These are phyloP conservation scores for Lepisosteus osseus DNA, from an alignment of 2,113 vertebrate genomes.

Conservation along the genomic window DNA sequence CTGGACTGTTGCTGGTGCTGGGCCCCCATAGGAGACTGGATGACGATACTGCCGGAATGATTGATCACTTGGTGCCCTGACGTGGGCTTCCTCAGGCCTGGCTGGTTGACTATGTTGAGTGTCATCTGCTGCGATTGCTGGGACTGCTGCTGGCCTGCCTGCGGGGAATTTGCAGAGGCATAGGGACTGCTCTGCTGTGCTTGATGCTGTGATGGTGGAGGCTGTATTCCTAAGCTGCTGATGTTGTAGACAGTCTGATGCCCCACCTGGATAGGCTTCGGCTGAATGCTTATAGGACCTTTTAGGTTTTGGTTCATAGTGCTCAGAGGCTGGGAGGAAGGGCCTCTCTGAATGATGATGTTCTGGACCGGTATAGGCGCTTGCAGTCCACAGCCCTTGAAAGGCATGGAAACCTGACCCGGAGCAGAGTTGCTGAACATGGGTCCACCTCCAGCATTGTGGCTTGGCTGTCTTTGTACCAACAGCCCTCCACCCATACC, in stretches of 20 bases:
- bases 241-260: slow-evolving; percentile 85
- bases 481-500: slow-evolving; percentile 70
- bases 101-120: slow-evolving; percentile 37
- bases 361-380: slow-evolving; percentile 89
- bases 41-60: slow-evolving; percentile 45
- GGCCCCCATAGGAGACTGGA: slow-evolving; percentile 73
- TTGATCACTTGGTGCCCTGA: slow-evolving; percentile 60
- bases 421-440: slow-evolving; percentile 80
- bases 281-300: slow-evolving; percentile 87
- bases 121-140: slow-evolving; percentile 54
- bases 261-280: slow-evolving; percentile 85
- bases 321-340: slow-evolving; percentile 68
- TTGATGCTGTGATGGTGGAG: slow-evolving; percentile 14
- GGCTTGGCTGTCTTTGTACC: slow-evolving; percentile 69
- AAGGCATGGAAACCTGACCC: slow-evolving; percentile 85
- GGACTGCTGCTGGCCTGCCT: slow-evolving; percentile 50
- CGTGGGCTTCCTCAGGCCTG: slow-evolving; percentile 33
- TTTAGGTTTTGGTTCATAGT: slow-evolving; percentile 66
- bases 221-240: slow-evolving; percentile 72
- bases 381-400: slow-evolving; percentile 77
- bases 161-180: slow-evolving; percentile 67
- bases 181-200: slow-evolving; percentile 67
- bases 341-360: slow-evolving; percentile 94
- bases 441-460: slow-evolving; percentile 44
- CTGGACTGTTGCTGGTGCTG: slow-evolving; percentile 65